These are phyloP conservation scores for Caenorhabditis japonica DNA, from an alignment of 2,888 invertebrate species.

Conservation along the genomic window DNA sequence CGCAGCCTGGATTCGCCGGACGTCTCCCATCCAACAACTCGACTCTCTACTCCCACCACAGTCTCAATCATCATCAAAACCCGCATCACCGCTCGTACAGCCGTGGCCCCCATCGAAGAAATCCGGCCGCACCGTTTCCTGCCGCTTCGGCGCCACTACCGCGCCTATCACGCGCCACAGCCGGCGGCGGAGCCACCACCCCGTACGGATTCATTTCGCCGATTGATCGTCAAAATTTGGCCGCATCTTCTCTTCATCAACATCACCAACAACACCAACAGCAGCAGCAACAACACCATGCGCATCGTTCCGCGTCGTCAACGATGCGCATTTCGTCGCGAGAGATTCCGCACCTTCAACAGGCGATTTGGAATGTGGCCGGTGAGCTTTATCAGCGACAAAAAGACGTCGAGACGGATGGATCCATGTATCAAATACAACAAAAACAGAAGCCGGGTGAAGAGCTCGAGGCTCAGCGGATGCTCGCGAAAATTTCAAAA, in stretches of 20 bases:
- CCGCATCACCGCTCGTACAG: slow-evolving; percentile 25
- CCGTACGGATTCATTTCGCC: too few relatives aligned
- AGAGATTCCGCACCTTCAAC: slow-evolving; percentile 7
- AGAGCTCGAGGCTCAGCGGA: background rate
- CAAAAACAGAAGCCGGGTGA: background rate
- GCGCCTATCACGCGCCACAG: background rate
- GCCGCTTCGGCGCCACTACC: too few relatives aligned
- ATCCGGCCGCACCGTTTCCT: too few relatives aligned
- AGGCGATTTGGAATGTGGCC: slow-evolving; percentile 30
- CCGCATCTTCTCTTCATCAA: too few relatives aligned
- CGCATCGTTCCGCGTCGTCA: too few relatives aligned
- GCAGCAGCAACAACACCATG: slow-evolving; percentile 5
- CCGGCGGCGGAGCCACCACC: too few relatives aligned
- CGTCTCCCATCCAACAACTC: background rate
- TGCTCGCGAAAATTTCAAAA: background rate
- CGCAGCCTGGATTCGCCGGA: background rate
- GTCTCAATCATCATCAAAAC: too few relatives aligned
- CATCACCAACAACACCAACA: background rate
- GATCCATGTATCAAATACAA: too few relatives aligned
- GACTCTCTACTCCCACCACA: too few relatives aligned
- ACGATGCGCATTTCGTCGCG: too few relatives aligned
- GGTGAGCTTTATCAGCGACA: slow-evolving; percentile 42
- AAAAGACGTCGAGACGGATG: slow-evolving; percentile 25
- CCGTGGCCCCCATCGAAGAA: slow-evolving; percentile 14
- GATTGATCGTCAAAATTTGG: too few relatives aligned